Evolutionary conservation across 2,113 vertebrate species (phyloP), one percentile per base, ranked within the genome.

Genomic region (Syrmaticus mikado): DNA sequence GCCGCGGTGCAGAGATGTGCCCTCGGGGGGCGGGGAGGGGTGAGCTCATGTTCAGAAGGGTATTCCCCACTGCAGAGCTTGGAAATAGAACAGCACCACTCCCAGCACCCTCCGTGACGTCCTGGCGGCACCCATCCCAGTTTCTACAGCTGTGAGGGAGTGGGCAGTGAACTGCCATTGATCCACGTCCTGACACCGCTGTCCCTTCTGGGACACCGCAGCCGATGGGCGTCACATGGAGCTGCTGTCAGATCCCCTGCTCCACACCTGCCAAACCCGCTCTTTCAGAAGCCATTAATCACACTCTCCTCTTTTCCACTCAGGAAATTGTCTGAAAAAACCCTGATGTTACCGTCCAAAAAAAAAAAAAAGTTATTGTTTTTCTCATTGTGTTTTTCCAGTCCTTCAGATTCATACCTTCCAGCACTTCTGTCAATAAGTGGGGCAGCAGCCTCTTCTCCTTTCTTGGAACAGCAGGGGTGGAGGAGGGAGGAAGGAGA

Each of bases 311-410:
- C 92, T 86, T 88, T 92, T 94, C 95, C 94, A 93, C 89, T 79
- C 95, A 93, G 94, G 94, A 96, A 96, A 76, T 48, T 82, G 90
- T 38, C 70, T 82, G 57, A 79, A 90, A 92, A 57, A 83, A 14
- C 40, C 85, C 83, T 83, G 90, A 95, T 15, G 68, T n/a, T 70
- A 3, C 92, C 76, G 75, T 46, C 76, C 36, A 57, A 81, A 87
- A 92, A 83, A 55, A 55, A 90, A 36, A 61, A 61, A 36, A 13
- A 36, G 13, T 14, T 9, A 36, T 16, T 40, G 24, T 73, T 88
- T 73, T 90, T 71, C 57, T 57, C 5, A 22, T 83, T 85, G 82
- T 7, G 57, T 82, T 82, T 82, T 85, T 15, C 40, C 55, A 20
- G 57, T 60, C 45, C 53, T 79, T 48, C 79, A 24, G 66, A 43